Evolutionary conservation across 2,888 invertebrate species (phyloP).

Genomic region (Melipona beecheii): DNA sequence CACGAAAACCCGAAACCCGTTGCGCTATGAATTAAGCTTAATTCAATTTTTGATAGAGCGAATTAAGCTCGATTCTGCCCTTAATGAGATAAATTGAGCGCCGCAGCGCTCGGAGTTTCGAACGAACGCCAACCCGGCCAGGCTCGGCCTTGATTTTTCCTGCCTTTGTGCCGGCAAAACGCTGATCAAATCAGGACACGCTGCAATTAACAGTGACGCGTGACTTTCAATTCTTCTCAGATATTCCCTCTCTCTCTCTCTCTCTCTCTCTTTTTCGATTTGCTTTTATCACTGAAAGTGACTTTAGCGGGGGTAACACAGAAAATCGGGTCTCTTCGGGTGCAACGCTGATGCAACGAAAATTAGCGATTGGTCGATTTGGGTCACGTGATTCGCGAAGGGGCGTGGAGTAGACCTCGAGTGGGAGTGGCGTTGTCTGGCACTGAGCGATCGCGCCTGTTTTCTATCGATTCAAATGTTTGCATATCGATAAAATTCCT

Average conservation of each 20-base stretch:
- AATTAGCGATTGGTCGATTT: too few species aligned
- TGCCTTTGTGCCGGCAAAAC: not conserved
- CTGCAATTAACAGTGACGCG: constrained; percentile 8
- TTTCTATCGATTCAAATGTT: too few species aligned
- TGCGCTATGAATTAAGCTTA: constrained; percentile 18
- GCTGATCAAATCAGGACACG: constrained; percentile 6
- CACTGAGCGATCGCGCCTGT: too few species aligned
- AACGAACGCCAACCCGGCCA: not conserved
- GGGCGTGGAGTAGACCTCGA: too few species aligned
- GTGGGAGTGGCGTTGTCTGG: too few species aligned
- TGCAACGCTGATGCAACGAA: too few species aligned
- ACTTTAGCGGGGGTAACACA: too few species aligned
- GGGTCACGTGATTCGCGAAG: too few species aligned
- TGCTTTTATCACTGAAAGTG: too few species aligned
- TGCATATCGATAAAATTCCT: too few species aligned
- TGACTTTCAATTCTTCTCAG: constrained; percentile 9
- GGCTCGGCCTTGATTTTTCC: not conserved
- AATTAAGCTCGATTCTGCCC: constrained; percentile 26
- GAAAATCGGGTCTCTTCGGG: too few species aligned
- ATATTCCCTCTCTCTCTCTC: not conserved
- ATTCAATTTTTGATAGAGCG: constrained; percentile 35
- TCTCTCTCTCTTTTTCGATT: not conserved
- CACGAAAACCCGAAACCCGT: not conserved
- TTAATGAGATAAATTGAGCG: constrained; percentile 36
- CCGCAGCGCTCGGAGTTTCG: not conserved